These are phyloP conservation scores for Halesus radiatus DNA, from an alignment of 1,140 invertebrate species.

Conservation along the genomic window DNA sequence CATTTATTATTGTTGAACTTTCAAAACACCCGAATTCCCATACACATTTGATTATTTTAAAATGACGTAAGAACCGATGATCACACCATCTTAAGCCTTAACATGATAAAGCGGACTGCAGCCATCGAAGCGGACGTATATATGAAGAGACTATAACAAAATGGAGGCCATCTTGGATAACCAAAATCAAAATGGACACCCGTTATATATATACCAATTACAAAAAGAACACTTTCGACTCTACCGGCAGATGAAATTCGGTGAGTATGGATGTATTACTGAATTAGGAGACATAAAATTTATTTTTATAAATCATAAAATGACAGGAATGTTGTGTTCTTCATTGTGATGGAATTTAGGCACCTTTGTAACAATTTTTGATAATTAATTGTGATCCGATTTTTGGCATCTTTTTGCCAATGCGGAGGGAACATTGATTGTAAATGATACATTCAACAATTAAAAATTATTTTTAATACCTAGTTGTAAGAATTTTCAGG, in stretches of 20 bases:
- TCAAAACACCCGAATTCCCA: too few relatives aligned
- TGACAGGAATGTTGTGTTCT: not conserved
- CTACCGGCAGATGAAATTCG: not conserved
- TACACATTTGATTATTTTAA: not conserved
- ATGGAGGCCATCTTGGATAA: constrained; percentile 18
- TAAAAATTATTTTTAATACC: not conserved
- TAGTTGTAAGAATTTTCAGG: not conserved
- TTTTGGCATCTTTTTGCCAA: not conserved
- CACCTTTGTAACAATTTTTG: too few relatives aligned
- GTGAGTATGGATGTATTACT: constrained; percentile 49
- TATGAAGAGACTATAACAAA: constrained; percentile 18
- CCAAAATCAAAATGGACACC: constrained; percentile 18
- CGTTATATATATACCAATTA: constrained; percentile 12
- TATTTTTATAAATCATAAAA: not conserved
- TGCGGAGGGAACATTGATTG: not conserved
- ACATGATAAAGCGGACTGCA: constrained; percentile 38
- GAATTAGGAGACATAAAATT: not conserved
- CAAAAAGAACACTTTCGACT: not conserved
- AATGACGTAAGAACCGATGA: not conserved
- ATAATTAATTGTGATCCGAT: not conserved
- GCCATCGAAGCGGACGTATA: not conserved
- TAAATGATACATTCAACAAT: not conserved
- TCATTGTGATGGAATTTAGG: not conserved
- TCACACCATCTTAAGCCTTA: constrained; percentile 50
- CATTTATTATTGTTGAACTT: too few relatives aligned